Evolutionary conservation across 2,797 vertebrate genomes (phyloP).

Genomic region (Rhyacichthys aspro): DNA sequence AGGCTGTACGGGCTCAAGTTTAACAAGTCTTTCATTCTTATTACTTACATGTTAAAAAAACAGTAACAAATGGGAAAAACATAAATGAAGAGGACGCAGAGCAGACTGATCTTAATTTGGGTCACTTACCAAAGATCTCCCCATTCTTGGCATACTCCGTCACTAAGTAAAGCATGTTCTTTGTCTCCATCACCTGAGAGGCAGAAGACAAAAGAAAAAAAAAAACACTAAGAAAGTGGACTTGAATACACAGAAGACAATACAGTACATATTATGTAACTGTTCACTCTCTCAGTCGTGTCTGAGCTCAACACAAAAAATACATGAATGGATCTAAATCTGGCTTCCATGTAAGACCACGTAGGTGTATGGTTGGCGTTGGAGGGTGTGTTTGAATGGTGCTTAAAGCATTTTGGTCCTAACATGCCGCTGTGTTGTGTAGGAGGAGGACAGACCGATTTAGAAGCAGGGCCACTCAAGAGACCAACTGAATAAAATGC

Average conservation of each 20-base stretch:
- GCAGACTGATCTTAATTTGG: conserved; percentile 23
- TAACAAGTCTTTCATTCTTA: conserved; percentile 58
- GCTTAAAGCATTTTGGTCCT: conserved; percentile 65
- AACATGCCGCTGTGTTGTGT: conserved; percentile 58
- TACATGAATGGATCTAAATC: conserved; percentile 72
- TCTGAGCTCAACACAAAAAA: conserved; percentile 55
- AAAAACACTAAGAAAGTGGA: conserved; percentile 17
- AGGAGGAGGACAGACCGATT: conserved; percentile 73
- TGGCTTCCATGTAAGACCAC: conserved; percentile 59
- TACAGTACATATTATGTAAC: conserved; percentile 37
- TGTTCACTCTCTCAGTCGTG: conserved; percentile 24
- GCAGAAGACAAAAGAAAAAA: conserved; percentile 28
- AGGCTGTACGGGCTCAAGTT: conserved; percentile 24
- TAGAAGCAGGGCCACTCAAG: conserved; percentile 72
- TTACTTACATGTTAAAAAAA: conserved; percentile 37
- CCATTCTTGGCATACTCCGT: conserved; percentile 99
- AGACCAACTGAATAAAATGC: conserved; percentile 72
- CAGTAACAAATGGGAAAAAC: conserved; percentile 14
- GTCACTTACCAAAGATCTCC: conserved; percentile 96
- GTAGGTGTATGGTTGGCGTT: conserved; percentile 65
- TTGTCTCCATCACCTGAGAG: conserved; percentile 97
- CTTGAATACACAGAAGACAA: not conserved
- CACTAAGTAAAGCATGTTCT: conserved; percentile 99
- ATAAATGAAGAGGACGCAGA: conserved; percentile 1
- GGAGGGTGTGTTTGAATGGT: conserved; percentile 66